Evolutionary conservation across 2,113 vertebrate genomes (phyloP), one percentile per base, ranked within the genome.

Genomic region (Menura novaehollandiae): DNA sequence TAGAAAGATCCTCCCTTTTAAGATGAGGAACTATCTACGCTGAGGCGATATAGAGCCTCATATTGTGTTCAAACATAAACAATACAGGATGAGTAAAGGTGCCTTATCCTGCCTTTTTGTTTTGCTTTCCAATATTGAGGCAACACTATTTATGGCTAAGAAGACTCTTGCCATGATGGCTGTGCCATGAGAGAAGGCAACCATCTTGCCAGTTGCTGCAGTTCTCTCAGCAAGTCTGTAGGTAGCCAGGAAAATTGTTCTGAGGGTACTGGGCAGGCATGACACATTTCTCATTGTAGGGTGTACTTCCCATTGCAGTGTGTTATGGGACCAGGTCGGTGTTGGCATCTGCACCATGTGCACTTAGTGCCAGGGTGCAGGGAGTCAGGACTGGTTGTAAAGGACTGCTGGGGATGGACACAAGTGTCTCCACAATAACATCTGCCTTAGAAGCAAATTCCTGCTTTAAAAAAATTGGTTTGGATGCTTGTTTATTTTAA

Each of bases 261-360:
- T 32, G 67, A 28, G 44, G 20, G 23, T 46, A 18, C n/a, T 37
- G 27, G 18, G 52, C 58, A 64, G 67, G 32, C 53, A 44, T 0
- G 0, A 4, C 51, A 2, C 9, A 11, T 68, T 90, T 72, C 3
- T 2, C 12, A 0, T 39, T 63, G 44, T 10, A 30, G 58, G 21
- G 39, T 46, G 39, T 13, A 4, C 33, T 75, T 67, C 33, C 35
- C 7, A 2, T 7, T 63, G 55, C 35, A 51, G 10, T 20, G 43
- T 32, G 17, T 23, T 62, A 19, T 13, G 60, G 51, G 41, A 56
- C n/a, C 47, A 30, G 41, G 49, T 22, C 3, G 5, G 4, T 59
- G 58, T 47, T 47, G 22, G 39, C 22, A 43, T 58, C 59, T 52
- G 59, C n/a, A 10, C 19, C 15, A 7, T 28, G 55, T 46, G 43